A percentile compares a stretch with the other conserved stretches of the same genome.
Conservation (phyloP, 2,888 invertebrate species). For the Zonitis immaculata region DNA sequence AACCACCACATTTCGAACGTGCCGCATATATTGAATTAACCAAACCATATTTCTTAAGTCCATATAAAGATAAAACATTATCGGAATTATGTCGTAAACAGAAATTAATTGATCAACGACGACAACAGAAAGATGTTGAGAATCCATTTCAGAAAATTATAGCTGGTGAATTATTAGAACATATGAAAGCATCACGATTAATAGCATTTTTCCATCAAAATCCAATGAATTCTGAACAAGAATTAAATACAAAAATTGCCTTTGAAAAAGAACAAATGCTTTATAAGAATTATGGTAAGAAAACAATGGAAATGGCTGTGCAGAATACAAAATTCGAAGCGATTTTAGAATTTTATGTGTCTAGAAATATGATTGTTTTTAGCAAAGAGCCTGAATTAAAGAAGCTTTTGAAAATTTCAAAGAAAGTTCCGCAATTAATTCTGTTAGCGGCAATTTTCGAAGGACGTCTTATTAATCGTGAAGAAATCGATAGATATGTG, state of each 20-base stretch:
- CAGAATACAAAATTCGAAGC: constrained; percentile 64
- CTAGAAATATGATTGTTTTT: constrained; percentile 64
- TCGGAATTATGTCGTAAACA: constrained; percentile 53
- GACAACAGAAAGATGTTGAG: constrained; percentile 45
- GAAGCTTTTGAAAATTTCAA: constrained; percentile 61
- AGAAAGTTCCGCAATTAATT: constrained; percentile 66
- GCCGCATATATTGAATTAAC: constrained; percentile 62
- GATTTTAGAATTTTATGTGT: constrained; percentile 59
- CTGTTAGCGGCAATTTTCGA: constrained; percentile 73
- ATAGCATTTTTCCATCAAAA: constrained; percentile 69
- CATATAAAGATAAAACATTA: constrained; percentile 50
- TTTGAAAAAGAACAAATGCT: constrained; percentile 66
- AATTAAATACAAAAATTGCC: constrained; percentile 59
- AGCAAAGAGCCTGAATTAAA: constrained; percentile 60
- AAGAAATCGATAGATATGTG: constrained; percentile 64
- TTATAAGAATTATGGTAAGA: constrained; percentile 61
- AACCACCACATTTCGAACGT: constrained; percentile 64
- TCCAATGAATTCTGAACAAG: constrained; percentile 61
- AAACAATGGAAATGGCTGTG: constrained; percentile 63
- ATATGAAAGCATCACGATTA: constrained; percentile 68
- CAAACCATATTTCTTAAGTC: constrained; percentile 56
- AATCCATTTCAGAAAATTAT: constrained; percentile 71
- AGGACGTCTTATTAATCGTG: constrained; percentile 61
- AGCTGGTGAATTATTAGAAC: constrained; percentile 65
- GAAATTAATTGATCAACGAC: neutral